Conservation (phyloP, 2,797 vertebrate species). For the Myioborus melanocephalus region DNA sequence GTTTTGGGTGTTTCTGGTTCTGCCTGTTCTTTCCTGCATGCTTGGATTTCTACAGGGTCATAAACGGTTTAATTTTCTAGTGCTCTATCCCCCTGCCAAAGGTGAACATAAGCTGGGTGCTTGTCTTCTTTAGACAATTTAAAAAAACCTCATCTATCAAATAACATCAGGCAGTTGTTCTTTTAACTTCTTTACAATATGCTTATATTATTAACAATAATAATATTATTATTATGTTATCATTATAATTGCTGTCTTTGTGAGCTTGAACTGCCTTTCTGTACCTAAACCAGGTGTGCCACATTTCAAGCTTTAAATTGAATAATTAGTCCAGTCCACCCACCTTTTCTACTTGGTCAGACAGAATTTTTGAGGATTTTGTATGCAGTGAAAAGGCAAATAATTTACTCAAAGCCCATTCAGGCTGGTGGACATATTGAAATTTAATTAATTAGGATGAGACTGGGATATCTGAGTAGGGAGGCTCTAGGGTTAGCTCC, state of each 20-base stretch:
- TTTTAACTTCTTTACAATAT: neutral
- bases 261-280: neutral
- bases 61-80: neutral
- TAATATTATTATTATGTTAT: too few relatives aligned
- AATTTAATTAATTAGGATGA: neutral
- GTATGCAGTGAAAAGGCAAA: neutral
- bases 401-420: neutral
- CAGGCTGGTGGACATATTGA: neutral
- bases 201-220: neutral
- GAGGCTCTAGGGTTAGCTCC: neutral
- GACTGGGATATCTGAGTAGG: neutral
- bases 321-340: neutral
- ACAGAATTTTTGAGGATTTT: neutral
- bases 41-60: neutral
- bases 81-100: neutral
- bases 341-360: neutral
- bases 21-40: neutral
- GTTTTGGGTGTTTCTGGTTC: neutral
- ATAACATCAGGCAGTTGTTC: neutral
- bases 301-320: neutral
- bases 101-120: neutral
- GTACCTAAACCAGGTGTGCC: neutral
- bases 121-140: neutral
- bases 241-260: neutral
- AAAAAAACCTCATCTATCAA: neutral